phyloP scores from a whole-genome alignment of 2,797 vertebrate species.

The Sparidentex hasta region DNA sequence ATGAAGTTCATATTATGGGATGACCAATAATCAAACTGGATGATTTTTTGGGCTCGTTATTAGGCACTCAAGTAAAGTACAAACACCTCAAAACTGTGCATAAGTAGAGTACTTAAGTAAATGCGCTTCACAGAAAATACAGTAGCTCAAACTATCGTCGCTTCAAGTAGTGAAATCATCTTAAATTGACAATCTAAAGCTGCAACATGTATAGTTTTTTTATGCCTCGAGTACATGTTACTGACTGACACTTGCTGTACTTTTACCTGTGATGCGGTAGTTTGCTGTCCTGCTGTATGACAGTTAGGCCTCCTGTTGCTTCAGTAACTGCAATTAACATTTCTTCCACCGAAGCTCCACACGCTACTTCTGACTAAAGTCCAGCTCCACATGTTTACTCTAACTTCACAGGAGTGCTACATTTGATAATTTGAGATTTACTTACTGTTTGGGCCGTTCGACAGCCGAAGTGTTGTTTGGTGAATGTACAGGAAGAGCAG shows the following conservation, averaged over 20 bases:
- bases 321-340: not conserved
- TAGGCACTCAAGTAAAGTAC: no score
- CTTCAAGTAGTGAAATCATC: no score
- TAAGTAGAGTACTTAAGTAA: no score
- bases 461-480: not conserved
- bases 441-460: constrained; percentile 14
- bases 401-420: not conserved
- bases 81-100: no score
- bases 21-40: no score
- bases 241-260: not conserved
- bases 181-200: no score
- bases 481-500: not conserved
- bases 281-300: not conserved
- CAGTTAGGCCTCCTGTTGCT: not conserved
- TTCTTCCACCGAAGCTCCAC: not conserved
- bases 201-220: not conserved
- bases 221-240: not conserved
- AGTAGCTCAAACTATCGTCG: not conserved
- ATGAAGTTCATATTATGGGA: no score
- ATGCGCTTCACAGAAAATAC: no score
- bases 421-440: not conserved
- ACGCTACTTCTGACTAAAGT: no score
- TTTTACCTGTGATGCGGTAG: not conserved
- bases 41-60: no score
- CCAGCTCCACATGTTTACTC: not conserved